Base-by-base conservation (phyloP, 2,888 invertebrate genomes). In the Rosalia funebris region DNA sequence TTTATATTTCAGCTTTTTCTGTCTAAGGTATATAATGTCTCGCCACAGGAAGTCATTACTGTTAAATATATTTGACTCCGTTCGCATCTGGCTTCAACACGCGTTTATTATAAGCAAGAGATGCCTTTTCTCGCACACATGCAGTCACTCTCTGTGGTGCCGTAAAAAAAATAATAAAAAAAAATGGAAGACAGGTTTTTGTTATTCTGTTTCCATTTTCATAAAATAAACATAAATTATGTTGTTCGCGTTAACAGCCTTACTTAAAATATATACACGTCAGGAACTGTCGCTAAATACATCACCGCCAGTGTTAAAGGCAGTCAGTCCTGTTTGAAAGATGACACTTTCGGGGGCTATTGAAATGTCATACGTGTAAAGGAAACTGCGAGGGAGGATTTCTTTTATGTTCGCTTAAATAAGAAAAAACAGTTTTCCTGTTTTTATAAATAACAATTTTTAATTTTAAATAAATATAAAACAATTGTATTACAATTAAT, bases 1-100 rank as follows among this genome's bases (percentile, higher is more conserved):
- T 74, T 70, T 65, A 60, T 60, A 34, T 42, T 16, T 44, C 41
- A 39, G 42, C 64, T 56, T 59, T 64, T 56, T 57, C 48, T 32
- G 60, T 42, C 48, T 47, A 47, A 66, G 65, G 70, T 71, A 68
- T 73, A 75, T 75, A 75, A 76, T 75, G 75, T 76, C 74, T 74
- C 74, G 72, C 73, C 73, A 67, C 76, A 76, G 76, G 76, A 76
- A 75, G 74, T 76, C 75, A 76, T 75, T 75, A 76, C 68, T 67
- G 68, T 70, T 66, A 74, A 73, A 74, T 75, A 74, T 72, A 74
- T 75, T 75, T 65, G 65, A 64, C 59, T 62, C 68, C 53, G 69
- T 48, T 58, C 71, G 70, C 75, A 76, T 76, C 73, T 76, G 76
- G 76, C 60, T 60, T 32, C 71, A 69, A 70, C 68, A 68, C 68